These are phyloP conservation scores for Drosophila emarginata DNA, from an alignment of 2,888 invertebrate species.

Conservation along the genomic window DNA sequence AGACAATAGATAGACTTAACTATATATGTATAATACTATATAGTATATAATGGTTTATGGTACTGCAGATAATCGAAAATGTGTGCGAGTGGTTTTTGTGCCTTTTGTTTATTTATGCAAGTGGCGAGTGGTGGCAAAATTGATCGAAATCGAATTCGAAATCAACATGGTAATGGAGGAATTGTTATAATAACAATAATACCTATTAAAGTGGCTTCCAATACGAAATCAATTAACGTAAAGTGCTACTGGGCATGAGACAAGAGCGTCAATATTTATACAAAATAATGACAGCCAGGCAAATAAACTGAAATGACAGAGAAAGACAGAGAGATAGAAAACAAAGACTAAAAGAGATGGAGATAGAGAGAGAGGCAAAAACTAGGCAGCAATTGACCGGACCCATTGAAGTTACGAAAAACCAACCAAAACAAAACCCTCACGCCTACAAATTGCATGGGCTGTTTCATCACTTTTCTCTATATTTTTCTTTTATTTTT, in stretches of 20 bases:
- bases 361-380: not conserved
- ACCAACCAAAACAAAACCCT: constrained; percentile 27
- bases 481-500: not conserved
- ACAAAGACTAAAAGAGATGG: constrained; percentile 24
- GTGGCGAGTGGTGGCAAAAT: constrained; percentile 1
- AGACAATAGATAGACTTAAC: not conserved
- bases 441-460: constrained; percentile 49
- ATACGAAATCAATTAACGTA: constrained; percentile 78
- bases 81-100: constrained; percentile 4
- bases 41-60: not conserved
- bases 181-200: constrained; percentile 72
- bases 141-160: constrained; percentile 14
- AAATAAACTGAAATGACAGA: constrained; percentile 61
- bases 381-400: constrained; percentile 12
- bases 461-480: not conserved
- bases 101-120: constrained; percentile 11
- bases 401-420: constrained; percentile 6
- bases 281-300: constrained; percentile 74
- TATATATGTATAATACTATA: not conserved
- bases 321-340: constrained; percentile 11
- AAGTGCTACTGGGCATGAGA: constrained; percentile 78
- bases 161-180: constrained; percentile 21
- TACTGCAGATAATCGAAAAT: not conserved
- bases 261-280: constrained; percentile 76
- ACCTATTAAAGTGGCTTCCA: constrained; percentile 72